Base-by-base conservation (phyloP, 2,888 invertebrate species). In the Beris morrisii region DNA sequence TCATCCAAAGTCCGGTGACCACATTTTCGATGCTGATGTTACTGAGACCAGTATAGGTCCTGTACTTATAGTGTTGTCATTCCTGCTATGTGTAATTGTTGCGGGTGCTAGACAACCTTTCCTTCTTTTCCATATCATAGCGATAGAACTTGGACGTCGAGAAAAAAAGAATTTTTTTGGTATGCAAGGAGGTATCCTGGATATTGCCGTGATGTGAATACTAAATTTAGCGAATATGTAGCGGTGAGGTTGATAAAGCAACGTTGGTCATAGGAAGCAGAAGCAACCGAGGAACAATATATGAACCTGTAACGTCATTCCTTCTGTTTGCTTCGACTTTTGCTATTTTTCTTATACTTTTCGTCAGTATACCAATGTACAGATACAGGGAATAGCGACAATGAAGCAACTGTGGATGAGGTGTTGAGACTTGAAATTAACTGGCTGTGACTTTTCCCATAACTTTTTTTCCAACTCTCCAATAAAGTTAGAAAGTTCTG, bases 21-120 rank as follows among this genome's bases (percentile, higher is more conserved):
- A 61, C 61, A 61, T 32, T 61, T 61, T 61, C 61, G 38, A 38
- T 61, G 50, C 52, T 61, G 46, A 28, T 30, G 31, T 31, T 54
- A 30, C 32, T 11, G 56, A 32, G 50, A 22, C 38, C 38, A 38
- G 38, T 9, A n/a, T n/a, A 38, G 22, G 22, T 59, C 59, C 22
- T 61, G 22, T 38, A 61, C 52, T 38, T 9, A 38, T 38, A 9
- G 38, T 38, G n/a, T n/a, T 11, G 38, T 50, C 48, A 48, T 22
- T 32, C 15, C 9, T 50, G 15, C 38, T 4, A 22, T 52, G 50
- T 52, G 32, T 50, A 61, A 50, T 61, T 22, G 52, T 52, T 61
- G 52, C 50, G 38, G 38, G 52, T 61, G 61, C 52, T 31, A 61
- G 50, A 61, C 32, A 58, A 45, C 28, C 12, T 15, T 32, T 28